Percentiles rank a stretch among this genome's conserved stretches.
Conservation (phyloP, 2,888 invertebrate species). For the Sclerodermus sp. region DNA sequence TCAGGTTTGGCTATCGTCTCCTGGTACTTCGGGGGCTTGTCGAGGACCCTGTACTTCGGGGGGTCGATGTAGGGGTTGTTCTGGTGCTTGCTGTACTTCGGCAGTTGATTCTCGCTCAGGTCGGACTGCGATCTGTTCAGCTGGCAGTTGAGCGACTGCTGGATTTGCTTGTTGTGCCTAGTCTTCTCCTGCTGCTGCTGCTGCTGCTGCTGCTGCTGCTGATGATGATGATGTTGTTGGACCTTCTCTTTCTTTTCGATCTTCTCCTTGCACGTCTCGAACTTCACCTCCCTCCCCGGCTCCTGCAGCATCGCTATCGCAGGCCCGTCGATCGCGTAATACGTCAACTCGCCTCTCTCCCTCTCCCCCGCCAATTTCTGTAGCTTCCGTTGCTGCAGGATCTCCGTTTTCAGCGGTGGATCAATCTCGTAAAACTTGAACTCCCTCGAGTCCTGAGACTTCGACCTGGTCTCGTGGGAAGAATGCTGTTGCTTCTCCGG, state of each 20-base stretch:
- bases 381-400: conserved; percentile 23
- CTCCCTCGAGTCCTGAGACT: conserved; percentile 48
- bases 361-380: conserved; percentile 31
- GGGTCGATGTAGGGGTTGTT: conserved; percentile 41
- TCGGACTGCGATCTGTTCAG: conserved; percentile 36
- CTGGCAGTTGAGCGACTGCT: conserved; percentile 17
- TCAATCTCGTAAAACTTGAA: conserved; percentile 48
- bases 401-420: conserved; percentile 37
- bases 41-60: conserved; percentile 49
- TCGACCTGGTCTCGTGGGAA: conserved; percentile 44
- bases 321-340: conserved; percentile 50
- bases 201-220: too few species aligned
- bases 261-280: conserved; percentile 28
- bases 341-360: conserved; percentile 43
- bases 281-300: conserved; percentile 28
- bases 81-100: conserved; percentile 37
- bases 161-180: conserved; percentile 19
- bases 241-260: conserved; percentile 24
- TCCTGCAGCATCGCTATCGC: conserved; percentile 26
- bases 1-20: conserved; percentile 45
- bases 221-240: too few species aligned
- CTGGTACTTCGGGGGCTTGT: conserved; percentile 49
- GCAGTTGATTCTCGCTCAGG: conserved; percentile 31
- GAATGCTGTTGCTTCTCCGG: conserved; percentile 46
- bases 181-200: neutral